Evolutionary conservation across 35 echinoderm and acorn worm species (phyloP), one percentile per base, ranked within the genome.

Genomic region (Holothuria glaberrima): DNA sequence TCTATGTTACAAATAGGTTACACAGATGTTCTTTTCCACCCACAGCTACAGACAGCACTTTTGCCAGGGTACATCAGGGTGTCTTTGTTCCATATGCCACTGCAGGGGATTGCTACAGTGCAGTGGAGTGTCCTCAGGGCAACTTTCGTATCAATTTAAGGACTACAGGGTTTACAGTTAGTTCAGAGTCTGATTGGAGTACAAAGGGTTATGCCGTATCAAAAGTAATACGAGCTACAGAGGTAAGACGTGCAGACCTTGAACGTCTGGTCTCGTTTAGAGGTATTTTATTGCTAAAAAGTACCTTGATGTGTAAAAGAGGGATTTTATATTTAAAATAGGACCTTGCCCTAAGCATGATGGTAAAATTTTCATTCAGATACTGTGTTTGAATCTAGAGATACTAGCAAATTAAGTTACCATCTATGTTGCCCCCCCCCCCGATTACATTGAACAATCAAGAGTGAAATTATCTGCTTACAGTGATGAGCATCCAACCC

Each of bases 61-160:
- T 95, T 89, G 81, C 97, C 13, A 92, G 50, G 21, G 87, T 90
- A 22, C 68, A 58, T 30, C 30, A 89, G 17, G 97, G 97, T 32
- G 30, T 86, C 20, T 99, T 99, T 89, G 90, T 99, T 17, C 97
- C 97, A 2, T 99, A 84, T 76, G 97, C 88, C 31, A 89, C 88
- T 16, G 97, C 97, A 18, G 97, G 97, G 19, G 97, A 99, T 58
- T 99, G 97, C 75, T 99, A 95, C 68, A 99, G 97, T 63, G 73
- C 45, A 9, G 69, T 59, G n/a, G 34, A 88, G 59, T 99, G 97
- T 70, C 97, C 93, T 46, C 97, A 99, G 80, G 97, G 97, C 25
- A 88, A 82, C 17, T 99, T 99, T 58, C 77, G 89, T 33, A 87
- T 99, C 62, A 95, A 94, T 54, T 88, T 99, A 41, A 90, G 58